These are phyloP conservation scores for Dromius quadrimaculatus DNA, from an alignment of 2,888 invertebrate genomes.

Conservation along the genomic window DNA sequence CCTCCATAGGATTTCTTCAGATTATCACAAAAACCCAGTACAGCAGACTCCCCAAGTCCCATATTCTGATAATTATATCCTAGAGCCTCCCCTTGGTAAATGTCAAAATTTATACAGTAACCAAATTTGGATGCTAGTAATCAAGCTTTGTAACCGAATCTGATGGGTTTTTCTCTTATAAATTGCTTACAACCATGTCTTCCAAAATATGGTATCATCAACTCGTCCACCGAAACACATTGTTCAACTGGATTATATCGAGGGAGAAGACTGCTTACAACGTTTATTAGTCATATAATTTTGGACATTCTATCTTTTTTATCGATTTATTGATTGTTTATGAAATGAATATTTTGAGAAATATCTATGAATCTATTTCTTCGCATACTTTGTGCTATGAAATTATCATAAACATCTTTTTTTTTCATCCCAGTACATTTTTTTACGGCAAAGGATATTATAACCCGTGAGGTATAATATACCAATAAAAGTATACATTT, in stretches of 20 bases:
- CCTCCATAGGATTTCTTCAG: not conserved
- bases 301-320: not conserved
- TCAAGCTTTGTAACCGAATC: conserved; percentile 13
- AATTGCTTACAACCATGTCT: conserved; percentile 18
- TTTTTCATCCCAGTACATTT: not conserved
- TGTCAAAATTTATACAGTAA: conserved; percentile 7
- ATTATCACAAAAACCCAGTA: not conserved
- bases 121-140: not conserved
- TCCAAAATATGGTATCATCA: conserved; percentile 9
- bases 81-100: not conserved
- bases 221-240: not conserved
- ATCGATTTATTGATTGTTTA: not conserved
- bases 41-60: not conserved
- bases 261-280: not conserved
- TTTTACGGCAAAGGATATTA: not conserved
- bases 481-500: not conserved
- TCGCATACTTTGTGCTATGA: no score
- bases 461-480: conserved; percentile 4
- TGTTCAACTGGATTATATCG: not conserved
- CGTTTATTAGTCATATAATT: not conserved
- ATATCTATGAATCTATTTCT: not conserved
- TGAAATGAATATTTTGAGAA: conserved; percentile 3
- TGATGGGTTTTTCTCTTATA: conserved; percentile 10
- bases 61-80: not conserved
- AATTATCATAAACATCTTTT: no score